Percentiles rank a stretch among this genome's conserved stretches.
Evolutionary conservation across 2,113 vertebrate species (phyloP).

Genomic region (Anoura caudifer): DNA sequence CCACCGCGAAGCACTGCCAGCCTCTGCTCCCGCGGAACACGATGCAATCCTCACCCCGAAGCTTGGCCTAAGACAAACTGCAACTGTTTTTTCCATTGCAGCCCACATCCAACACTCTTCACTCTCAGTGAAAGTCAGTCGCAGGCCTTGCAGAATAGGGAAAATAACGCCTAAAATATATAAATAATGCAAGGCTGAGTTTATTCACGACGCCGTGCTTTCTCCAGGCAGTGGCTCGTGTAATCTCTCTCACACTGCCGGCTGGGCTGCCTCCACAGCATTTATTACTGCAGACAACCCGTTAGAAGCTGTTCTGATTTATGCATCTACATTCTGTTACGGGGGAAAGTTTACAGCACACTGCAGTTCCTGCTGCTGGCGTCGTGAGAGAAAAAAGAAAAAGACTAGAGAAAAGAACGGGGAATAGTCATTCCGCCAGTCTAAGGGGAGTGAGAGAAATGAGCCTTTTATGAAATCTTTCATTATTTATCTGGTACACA

Average conservation of each 20-base stretch:
- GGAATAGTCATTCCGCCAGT: neutral
- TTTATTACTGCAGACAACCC: slow-evolving; percentile 67
- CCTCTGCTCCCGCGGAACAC: fast-evolving
- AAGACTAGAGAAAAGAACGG: neutral
- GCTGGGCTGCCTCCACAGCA: slow-evolving; percentile 38
- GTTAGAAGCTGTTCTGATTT: slow-evolving; percentile 70
- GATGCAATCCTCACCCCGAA: neutral
- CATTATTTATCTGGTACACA: neutral
- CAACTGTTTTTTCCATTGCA: slow-evolving; percentile 71
- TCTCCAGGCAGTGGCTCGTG: slow-evolving; percentile 71
- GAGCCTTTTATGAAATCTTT: neutral
- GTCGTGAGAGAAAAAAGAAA: neutral
- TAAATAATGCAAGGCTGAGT: slow-evolving; percentile 80
- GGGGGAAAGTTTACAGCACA: slow-evolving; percentile 64
- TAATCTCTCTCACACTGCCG: slow-evolving; percentile 70
- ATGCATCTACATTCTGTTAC: slow-evolving; percentile 66
- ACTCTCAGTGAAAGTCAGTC: slow-evolving; percentile 68
- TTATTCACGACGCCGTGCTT: slow-evolving; percentile 71
- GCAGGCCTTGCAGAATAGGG: slow-evolving; percentile 44
- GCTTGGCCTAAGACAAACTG: slow-evolving; percentile 24
- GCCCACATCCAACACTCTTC: slow-evolving; percentile 47
- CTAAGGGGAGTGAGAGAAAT: neutral
- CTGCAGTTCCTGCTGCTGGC: slow-evolving; percentile 20
- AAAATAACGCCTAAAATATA: slow-evolving; percentile 75
- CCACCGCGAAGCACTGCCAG: neutral